Base-by-base conservation (phyloP, 2,797 vertebrate species). In the Crypturellus tataupa region DNA sequence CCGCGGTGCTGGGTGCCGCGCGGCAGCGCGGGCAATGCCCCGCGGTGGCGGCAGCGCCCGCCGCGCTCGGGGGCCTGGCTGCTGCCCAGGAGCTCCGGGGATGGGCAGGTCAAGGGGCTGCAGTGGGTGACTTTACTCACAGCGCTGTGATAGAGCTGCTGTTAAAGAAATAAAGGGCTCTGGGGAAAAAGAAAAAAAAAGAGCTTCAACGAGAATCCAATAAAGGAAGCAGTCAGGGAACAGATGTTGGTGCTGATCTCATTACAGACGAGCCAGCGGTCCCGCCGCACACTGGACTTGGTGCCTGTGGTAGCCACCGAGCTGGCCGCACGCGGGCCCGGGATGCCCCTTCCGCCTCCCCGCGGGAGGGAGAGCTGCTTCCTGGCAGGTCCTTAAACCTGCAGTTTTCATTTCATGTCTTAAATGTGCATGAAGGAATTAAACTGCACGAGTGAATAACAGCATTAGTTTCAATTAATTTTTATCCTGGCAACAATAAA, bases 401-500 rank as follows among this genome's bases (percentile, higher is more conserved):
- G 94, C 96, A 94, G 95, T 60, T 95, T 67, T 46, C 96, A 68
- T 94, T 91, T 29, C 73, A 5, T 49, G 73, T 97, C 93, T 94
- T 88, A 89, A 97, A 97, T 91, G 97, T 90, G 97, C 97, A 93
- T 93, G 97, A 90, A 98, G 98, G 97, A 97, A 98, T 98, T 97
- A 97, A 98, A 97, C 95, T 91, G 97, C 96, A 81, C 94, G 73
- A 97, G 95, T 96, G 97, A 97, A 97, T 97, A 97, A 97, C 96
- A 97, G 97, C 97, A 97, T 98, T 97, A 98, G 97, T 97, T 98
- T 98, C 97, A 97, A 98, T 98, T 98, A 97, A 96, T 97, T 98
- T 97, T 97, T 96, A 98, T 97, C 97, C 97, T 91, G 94, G 97
- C 97, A 97, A 98, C 97, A 97, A 98, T 98, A 98, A 98, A 98